These are phyloP conservation scores for Pterostichus niger DNA, from an alignment of 2,888 invertebrate genomes.

Conservation along the genomic window DNA sequence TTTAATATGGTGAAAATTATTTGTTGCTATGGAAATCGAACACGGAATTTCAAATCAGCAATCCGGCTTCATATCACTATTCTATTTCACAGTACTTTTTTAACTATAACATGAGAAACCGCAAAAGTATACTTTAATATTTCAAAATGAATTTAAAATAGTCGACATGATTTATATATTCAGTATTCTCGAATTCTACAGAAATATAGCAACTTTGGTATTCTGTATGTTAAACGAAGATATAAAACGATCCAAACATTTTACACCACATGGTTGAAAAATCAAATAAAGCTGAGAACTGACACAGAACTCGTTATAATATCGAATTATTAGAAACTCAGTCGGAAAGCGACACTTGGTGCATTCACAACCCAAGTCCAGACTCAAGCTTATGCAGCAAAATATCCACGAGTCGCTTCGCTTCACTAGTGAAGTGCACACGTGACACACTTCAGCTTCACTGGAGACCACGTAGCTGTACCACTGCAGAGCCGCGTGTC, in stretches of 20 bases:
- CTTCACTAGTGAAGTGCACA: conserved; percentile 4
- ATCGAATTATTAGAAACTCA: conserved; percentile 4
- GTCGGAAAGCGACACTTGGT: neutral
- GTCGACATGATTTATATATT: too few species aligned
- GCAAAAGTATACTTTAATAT: too few species aligned
- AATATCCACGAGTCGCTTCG: neutral
- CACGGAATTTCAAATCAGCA: too few species aligned
- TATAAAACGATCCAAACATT: neutral
- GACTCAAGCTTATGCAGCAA: conserved; percentile 10
- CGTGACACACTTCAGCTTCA: conserved; percentile 20
- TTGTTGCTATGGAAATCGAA: too few species aligned
- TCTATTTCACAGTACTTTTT: too few species aligned
- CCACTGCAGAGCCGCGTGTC: neutral
- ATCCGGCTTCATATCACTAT: too few species aligned
- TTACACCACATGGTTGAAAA: neutral
- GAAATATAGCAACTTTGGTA: too few species aligned
- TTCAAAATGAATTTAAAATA: too few species aligned
- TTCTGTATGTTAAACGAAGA: neutral
- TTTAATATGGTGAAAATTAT: too few species aligned
- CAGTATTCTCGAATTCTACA: too few species aligned
- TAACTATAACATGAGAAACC: too few species aligned
- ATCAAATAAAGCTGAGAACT: conserved; percentile 2
- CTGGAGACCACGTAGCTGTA: neutral
- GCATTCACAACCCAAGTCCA: neutral
- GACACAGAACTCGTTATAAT: neutral